Percentiles rank a stretch among this genome's conserved stretches.
Evolutionary conservation across 2,113 vertebrate genomes (phyloP).

Genomic region (Camelus bactrianus): DNA sequence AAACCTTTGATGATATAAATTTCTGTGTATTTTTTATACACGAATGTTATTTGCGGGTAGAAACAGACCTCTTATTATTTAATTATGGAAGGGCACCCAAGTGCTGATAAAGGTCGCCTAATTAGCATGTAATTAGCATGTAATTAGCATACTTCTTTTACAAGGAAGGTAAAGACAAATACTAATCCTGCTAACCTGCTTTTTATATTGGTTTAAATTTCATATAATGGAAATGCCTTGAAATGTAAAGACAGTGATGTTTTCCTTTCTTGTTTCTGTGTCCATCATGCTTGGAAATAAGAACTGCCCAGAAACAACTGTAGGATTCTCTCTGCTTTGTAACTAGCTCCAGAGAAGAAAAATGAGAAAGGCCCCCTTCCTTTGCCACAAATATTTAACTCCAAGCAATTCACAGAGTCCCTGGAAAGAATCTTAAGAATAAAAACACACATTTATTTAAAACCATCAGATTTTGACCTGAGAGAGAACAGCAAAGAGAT

Average conservation of each 20-base stretch:
- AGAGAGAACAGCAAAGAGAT: not conserved
- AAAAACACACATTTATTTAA: not conserved
- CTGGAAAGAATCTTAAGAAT: conserved; percentile 35
- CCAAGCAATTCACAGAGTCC: not conserved
- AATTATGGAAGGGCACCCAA: not conserved
- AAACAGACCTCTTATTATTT: conserved; percentile 26
- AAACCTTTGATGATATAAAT: conserved; percentile 29
- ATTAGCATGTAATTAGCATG: not conserved
- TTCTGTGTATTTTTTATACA: not conserved
- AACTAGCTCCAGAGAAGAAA: conserved; percentile 44
- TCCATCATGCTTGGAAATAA: not conserved
- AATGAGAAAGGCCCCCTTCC: not conserved
- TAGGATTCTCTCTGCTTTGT: conserved; percentile 1
- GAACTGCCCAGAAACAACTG: not conserved
- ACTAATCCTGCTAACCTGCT: not conserved
- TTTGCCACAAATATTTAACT: conserved; percentile 10
- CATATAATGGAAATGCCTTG: not conserved
- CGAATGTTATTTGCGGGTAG: not conserved
- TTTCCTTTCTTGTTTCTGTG: conserved; percentile 19
- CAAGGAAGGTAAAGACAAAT: conserved; percentile 13
- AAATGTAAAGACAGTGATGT: not conserved
- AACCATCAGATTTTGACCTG: not conserved
- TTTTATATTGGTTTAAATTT: conserved; percentile 41
- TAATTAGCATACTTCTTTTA: too few relatives aligned
- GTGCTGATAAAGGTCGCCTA: not conserved